Evolutionary conservation across 2,797 vertebrate species (phyloP).

Genomic region (Coccyzus lansbergi): DNA sequence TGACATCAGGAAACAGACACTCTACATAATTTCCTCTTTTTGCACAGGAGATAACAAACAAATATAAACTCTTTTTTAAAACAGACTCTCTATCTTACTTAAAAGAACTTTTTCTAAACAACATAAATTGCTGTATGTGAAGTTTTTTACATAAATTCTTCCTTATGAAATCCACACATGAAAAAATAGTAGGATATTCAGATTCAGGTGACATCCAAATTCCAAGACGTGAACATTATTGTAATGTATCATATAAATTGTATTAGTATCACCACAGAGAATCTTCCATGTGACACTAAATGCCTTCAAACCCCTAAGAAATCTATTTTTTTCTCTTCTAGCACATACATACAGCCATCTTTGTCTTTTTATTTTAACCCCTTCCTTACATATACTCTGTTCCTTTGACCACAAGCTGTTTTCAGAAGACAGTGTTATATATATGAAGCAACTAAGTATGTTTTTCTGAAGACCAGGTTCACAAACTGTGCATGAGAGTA

Average conservation of each 20-base stretch:
- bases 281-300: not conserved
- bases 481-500: not conserved
- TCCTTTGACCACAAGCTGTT: not conserved
- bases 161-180: not conserved
- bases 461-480: not conserved
- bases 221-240: not conserved
- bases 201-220: not conserved
- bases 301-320: not conserved
- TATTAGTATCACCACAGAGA: not conserved
- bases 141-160: not conserved
- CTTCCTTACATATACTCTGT: not conserved
- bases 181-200: not conserved
- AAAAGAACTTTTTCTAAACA: not conserved
- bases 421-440: not conserved
- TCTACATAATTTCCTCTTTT: not conserved
- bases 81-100: not conserved
- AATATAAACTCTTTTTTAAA: not conserved
- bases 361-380: not conserved
- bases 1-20: not conserved
- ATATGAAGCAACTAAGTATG: not conserved
- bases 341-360: not conserved
- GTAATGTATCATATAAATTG: not conserved
- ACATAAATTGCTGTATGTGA: not conserved
- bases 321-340: not conserved
- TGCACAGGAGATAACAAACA: not conserved